A percentile compares a stretch with the other conserved stretches of the same genome.
Conservation (phyloP, 2,797 vertebrate genomes). For the Liasis olivaceus region DNA sequence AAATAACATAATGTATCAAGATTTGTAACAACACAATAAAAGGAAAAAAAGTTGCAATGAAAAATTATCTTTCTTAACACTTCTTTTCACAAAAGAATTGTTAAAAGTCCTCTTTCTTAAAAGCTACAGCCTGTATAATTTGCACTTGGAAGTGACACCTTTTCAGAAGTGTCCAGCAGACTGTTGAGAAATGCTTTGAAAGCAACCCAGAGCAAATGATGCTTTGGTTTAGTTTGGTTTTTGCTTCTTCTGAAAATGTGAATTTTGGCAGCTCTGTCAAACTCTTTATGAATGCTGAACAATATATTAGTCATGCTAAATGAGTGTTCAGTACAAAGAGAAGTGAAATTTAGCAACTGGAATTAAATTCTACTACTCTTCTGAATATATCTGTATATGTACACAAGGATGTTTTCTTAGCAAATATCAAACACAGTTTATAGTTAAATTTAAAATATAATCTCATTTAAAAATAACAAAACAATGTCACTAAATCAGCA, state of each 20-base stretch:
- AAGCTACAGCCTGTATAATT: background rate
- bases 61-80: background rate
- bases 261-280: slow-evolving; percentile 3
- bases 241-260: background rate
- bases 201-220: background rate
- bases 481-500: background rate
- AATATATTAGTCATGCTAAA: background rate
- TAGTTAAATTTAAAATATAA: background rate
- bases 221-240: background rate
- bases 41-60: background rate
- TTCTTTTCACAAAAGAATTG: background rate
- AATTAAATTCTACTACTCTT: background rate
- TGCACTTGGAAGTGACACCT: background rate
- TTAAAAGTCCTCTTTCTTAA: background rate
- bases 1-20: background rate
- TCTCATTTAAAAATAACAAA: background rate
- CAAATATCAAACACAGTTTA: background rate
- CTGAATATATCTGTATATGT: background rate
- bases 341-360: background rate
- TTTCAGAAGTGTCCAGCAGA: slow-evolving; percentile 17
- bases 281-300: background rate
- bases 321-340: background rate
- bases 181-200: slow-evolving; percentile 3
- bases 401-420: background rate
- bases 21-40: background rate